Evolutionary conservation across 2,888 invertebrate genomes (phyloP), one percentile per base, ranked within the genome.

Genomic region (Drosophila recens): DNA sequence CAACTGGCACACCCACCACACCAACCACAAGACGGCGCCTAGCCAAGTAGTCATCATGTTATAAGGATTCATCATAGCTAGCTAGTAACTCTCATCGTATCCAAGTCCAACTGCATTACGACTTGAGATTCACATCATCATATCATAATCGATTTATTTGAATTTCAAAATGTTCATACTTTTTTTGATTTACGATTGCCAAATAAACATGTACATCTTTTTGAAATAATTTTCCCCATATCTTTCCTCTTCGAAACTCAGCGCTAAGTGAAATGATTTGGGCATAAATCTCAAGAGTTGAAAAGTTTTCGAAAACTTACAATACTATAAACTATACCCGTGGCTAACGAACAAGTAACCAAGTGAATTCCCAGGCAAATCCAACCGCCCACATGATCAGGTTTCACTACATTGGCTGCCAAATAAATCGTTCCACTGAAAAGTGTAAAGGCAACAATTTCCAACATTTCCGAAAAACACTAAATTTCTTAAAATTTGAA

Each of bases 1-100:
- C 92, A 6, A 91, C 87, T 59, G 90, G 90, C 69, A 89, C 91
- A 49, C 91, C 92, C 48, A 91, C 91, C 51, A 92, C 92, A 56
- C 92, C 92, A 23, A 68, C 83, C 45, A 90, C 92, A 64, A 91
- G 89, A 80, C 91, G 92, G 54, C 89, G 89, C 58, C 63, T 75
- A 80, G 87, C 87, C 73, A 87, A 87, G 67, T 87, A 89, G 83
- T 72, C 61, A 63, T 49, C 67, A 61, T 63, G 34, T 73, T 62
- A 46, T 75, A 79, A 70, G n/a, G 70, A 42, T 51, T 71, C 84
- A 83, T 69, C 64, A 63, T 68, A 82, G 66, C 67, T 82, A 78
- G 61, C 57, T 43, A 45, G 45, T 57, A 57, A 45, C 48, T 56
- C 45, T n/a, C 51, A 38, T 59, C 38, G 36, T 34, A 46, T 15